Evolutionary conservation across 2,797 vertebrate genomes (phyloP), one percentile per base, ranked within the genome.

Genomic region (Spheniscus humboldti): DNA sequence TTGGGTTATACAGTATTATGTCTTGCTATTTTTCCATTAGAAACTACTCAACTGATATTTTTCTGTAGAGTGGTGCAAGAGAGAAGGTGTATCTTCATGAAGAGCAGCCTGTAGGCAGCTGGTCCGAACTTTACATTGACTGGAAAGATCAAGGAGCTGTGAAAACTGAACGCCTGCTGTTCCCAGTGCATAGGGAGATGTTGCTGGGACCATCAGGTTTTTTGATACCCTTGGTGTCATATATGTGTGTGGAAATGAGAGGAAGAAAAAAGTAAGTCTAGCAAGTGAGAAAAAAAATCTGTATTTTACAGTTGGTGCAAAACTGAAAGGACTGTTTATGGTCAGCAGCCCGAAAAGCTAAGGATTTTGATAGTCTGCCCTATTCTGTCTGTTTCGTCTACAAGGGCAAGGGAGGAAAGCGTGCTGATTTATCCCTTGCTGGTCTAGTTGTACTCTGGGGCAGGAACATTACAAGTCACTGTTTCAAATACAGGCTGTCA

Each of bases 401-500:
- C 66, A 57, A 47, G 48, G 43, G 10, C 6, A 52, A 57, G 27
- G 12, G 43, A 66, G 9, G 33, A 87, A 87, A 77, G 27, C 39
- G 11, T 2, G 2, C 39, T 84, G 53, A 78, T 88, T 94, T 94
- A 30, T 88, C 62, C 90, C 50, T 83, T 90, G 55, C 30, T 95
- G 62, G 35, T 88, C 87, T 74, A 23, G 8, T 81, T 66, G 39
- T 92, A 66, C 66, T 91, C 66, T 86, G 67, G 59, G 83, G 56
- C 53, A 89, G 60, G 64, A 90, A 66, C 47, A 86, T 90, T 94
- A 84, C 57, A 94, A 90, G 75, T 72, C 64, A 73, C 53, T 67
- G 7, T 85, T 92, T 94, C 91, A 97, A 95, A 94, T 57, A 62
- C 31, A 90, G 59, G 33, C 73, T 97, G 78, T 88, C 94, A 92